Base-by-base conservation (phyloP, 1,140 invertebrate species). In the Yoshiicerus persimilis region DNA sequence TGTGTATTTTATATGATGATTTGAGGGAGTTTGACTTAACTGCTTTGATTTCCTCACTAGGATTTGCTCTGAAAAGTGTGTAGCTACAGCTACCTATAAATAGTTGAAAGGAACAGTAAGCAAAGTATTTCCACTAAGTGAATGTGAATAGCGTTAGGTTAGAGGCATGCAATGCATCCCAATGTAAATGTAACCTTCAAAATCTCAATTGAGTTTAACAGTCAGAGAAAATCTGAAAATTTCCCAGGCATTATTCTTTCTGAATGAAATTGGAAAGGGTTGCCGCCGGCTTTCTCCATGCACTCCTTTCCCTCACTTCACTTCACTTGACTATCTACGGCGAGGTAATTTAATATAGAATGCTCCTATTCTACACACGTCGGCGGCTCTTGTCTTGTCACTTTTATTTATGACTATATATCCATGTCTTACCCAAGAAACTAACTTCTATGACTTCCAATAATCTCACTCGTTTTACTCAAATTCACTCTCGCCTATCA, bases 291-390 rank as follows among this genome's bases (percentile, higher is more conserved):
- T 80, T 80, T 36, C 30, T 36, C 75, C 75, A 20, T 32, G 36
- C 32, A 20, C 32, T 80, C 16, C n/a, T 56, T 16, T 56, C 47
- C 41, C 4, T 47, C 41, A 16, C 41, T 47, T 56, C 47, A 56
- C 47, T 39, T 13, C 9, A 39, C 38, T 56, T 56, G 47, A 56
- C 47, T 80, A 80, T 80, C 75, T n/a, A 23, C 30, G 38, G 38
- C 75, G 30, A 80, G 75, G 75, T 80, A 34, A 80, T 80, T 80
- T 38, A 80, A 80, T 80, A 80, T 80, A 16, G 23, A 80, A 80
- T 80, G 75, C n/a, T 38, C 34, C 32, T 38, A 80, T 80, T 80
- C 34, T 38, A 80, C 32, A 80, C 75, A 80, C 75, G 75, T 80
- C 75, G 34, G 75, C 30, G 23, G 34, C 75, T 32, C 32, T 80